Evolutionary conservation across 2,888 invertebrate species (phyloP), one percentile per base, ranked within the genome.

Genomic region (Scaptomyza reducta): DNA sequence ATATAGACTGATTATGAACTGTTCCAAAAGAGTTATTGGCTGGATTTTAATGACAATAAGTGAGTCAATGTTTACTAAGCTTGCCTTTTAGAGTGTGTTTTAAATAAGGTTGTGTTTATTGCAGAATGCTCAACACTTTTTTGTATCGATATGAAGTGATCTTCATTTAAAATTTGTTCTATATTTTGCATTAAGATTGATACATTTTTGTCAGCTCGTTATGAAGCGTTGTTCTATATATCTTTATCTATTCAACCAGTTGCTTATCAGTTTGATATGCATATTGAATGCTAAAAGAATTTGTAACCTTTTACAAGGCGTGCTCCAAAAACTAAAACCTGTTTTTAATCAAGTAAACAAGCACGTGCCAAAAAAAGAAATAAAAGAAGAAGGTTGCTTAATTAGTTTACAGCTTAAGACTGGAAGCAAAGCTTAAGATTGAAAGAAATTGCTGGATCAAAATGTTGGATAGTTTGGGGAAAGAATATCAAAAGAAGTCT

Each of bases 1-100:
- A 18, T 25, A 33, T 4, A 33, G 11, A 35, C 42, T 31, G 40
- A 40, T 65, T 45, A 65, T 33, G 18, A 50, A 38, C 44, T n/a
- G 14, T 16, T 7, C 0, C 25, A 14, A 22, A 13, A 9, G 25
- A 45, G 27, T 45, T 35, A 63, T 62, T 47, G 44, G 31, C 18
- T 13, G 18, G 11, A 40, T 31, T 16, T 16, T 10, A 27, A 10
- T 31, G 54, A 25, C 10, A 1, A 10, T 1, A 29, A n/a, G 2
- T 51, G 16, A 56, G n/a, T 38, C 35, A 56, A 1, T 4, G 1
- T 35, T 9, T 11, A 13, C 29, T 14, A 7, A n/a, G 22, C 25
- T 47, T 13, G 5, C 50, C 54, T 22, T 29, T 6, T 29, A 16
- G 13, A 13, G 51, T 9, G 6, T 1, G 29, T 7, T 27, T 16